Evolutionary conservation across 2,888 invertebrate species (phyloP).

Genomic region (Stramonita haemastoma): DNA sequence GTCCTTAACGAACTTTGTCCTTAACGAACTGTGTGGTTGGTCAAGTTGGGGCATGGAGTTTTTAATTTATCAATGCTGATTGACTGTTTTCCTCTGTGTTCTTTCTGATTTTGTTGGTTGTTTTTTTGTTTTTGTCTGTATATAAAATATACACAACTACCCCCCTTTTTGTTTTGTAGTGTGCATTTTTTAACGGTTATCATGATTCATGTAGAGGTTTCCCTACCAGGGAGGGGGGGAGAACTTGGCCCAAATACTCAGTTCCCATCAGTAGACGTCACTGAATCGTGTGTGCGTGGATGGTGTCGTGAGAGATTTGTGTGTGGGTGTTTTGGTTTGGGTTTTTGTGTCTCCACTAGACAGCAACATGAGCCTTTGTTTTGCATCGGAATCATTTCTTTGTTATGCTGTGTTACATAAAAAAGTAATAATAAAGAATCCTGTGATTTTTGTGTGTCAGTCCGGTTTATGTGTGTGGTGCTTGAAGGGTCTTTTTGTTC

Average conservation of each 20-base stretch:
- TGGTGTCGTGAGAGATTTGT: background rate
- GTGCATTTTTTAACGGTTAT: background rate
- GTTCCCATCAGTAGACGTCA: background rate
- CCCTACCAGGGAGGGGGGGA: background rate
- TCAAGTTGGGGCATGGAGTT: too few species aligned
- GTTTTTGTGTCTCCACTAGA: background rate
- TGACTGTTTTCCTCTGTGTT: background rate
- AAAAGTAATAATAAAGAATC: background rate
- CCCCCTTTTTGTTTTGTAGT: background rate
- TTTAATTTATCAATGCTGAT: too few species aligned
- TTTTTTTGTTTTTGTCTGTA: background rate
- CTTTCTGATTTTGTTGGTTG: background rate
- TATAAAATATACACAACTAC: background rate
- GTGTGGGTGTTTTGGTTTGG: background rate
- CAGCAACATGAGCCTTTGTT: background rate
- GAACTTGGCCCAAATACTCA: background rate
- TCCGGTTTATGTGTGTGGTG: background rate
- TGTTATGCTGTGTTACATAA: background rate
- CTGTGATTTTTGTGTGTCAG: background rate
- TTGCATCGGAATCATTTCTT: background rate
- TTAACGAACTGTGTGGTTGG: too few species aligned
- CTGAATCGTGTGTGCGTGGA: background rate
- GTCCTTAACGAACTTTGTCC: too few species aligned
- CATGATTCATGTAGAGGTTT: background rate
- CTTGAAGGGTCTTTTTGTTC: background rate